These are phyloP conservation scores for Caenorhabditis parvicauda DNA, from an alignment of 2,888 invertebrate species.

Conservation along the genomic window DNA sequence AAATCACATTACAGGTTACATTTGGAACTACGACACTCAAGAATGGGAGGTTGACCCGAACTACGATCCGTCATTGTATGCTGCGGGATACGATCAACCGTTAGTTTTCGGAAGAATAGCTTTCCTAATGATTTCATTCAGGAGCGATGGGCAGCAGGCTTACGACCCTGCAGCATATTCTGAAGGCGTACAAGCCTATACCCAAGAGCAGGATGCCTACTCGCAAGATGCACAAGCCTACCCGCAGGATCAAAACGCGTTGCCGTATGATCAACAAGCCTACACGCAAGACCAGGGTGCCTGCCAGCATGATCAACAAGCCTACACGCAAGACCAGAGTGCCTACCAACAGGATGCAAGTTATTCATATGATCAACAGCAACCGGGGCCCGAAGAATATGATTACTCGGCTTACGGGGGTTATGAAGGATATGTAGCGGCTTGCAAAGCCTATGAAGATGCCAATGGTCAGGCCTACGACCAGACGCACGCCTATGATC, in stretches of 20 bases:
- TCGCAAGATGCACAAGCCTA: constrained; percentile 3
- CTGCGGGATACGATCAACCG: constrained; percentile 23
- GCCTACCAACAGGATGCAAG: constrained; percentile 14
- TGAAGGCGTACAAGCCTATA: constrained; percentile 15
- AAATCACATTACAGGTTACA: constrained; percentile 33
- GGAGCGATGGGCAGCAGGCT: constrained; percentile 3
- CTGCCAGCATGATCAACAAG: constrained; percentile 5
- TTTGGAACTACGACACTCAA: constrained; percentile 44
- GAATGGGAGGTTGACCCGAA: constrained; percentile 43
- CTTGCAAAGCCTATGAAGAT: constrained; percentile 21
- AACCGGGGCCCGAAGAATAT: constrained; percentile 18
- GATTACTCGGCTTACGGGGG: constrained; percentile 36
- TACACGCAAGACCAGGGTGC: neutral
- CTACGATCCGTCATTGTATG: constrained; percentile 26
- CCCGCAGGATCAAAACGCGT: neutral
- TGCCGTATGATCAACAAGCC: neutral
- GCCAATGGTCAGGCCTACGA: neutral
- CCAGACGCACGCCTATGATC: constrained; percentile 3
- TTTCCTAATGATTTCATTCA: no score
- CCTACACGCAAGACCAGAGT: constrained; percentile 2
- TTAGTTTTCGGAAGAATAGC: neutral
- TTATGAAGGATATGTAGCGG: constrained; percentile 24
- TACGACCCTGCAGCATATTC: constrained; percentile 10
- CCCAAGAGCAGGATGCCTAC: neutral
- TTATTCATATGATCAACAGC: no score